phyloP scores from a whole-genome alignment of 2,797 vertebrate genomes.

The Antrozous pallidus region DNA sequence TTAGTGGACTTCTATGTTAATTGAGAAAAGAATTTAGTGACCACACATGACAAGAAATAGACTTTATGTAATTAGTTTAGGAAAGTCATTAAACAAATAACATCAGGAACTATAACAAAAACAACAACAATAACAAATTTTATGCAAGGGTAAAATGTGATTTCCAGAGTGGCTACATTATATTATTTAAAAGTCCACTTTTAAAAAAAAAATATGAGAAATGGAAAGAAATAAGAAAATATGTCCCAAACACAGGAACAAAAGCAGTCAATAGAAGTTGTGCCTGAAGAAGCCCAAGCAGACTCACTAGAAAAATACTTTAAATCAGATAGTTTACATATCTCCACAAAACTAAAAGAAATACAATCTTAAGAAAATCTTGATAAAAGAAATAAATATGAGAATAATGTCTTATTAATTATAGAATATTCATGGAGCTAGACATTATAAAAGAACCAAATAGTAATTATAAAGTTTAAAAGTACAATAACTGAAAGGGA shows the following conservation, averaged over 20 bases:
- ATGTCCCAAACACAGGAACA: neutral
- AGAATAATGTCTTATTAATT: neutral
- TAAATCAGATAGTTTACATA: neutral
- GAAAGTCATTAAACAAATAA: neutral
- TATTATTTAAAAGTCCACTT: neutral
- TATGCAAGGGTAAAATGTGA: neutral
- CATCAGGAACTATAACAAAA: neutral
- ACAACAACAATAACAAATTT: neutral
- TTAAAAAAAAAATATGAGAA: slow-evolving; percentile 2
- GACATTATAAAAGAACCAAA: neutral
- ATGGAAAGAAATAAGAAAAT: neutral
- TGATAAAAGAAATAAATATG: neutral
- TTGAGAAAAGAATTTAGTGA: neutral
- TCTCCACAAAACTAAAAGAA: neutral
- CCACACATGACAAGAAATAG: neutral
- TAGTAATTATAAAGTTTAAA: slow-evolving; percentile 2
- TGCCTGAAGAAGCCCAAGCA: neutral
- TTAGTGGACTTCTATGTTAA: neutral
- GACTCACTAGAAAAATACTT: neutral
- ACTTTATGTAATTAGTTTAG: neutral
- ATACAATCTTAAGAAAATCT: neutral
- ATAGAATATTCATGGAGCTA: neutral
- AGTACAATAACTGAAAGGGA: neutral
- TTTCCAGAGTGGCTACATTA: neutral
- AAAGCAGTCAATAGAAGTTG: neutral